Evolutionary conservation across 2,888 invertebrate genomes (phyloP), one percentile per base, ranked within the genome.

Genomic region (Amblyjoppa fuscipennis): DNA sequence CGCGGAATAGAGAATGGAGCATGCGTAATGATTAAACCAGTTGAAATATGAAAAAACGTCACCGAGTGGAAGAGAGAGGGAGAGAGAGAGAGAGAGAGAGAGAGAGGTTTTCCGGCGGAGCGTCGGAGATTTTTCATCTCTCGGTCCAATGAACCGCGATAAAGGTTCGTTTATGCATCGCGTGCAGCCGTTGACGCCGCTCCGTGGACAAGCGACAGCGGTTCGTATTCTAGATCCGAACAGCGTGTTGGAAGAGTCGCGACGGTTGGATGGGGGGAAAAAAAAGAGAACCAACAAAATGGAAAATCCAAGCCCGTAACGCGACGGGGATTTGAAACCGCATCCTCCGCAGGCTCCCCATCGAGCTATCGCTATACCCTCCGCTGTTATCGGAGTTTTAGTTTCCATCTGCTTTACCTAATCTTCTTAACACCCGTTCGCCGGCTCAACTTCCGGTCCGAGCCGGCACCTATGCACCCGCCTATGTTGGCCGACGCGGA

Each of bases 371-470:
- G 69, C 61, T 38, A 20, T 38, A 51, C 74, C n/a, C 71, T 71
- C 45, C 45, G 45, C 45, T 79, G 69, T 70, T 59, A 34, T 66
- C 56, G 56, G 64, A 74, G 51, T 80, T 80, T 64, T 53, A 71
- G 75, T 70, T 70, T 56, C 64, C 79, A 68, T 73, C 76, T 73
- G 66, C 76, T 77, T 76, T 45, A 68, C 78, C 83, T 84, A 84
- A 81, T 81, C 84, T 84, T 61, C 77, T 77, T 64, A 81, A 80
- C 80, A 51, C 59, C 68, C 84, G 49, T 73, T 75, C 61, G 81
- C 16, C 75, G 38, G 76, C 20, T 77, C 53, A 84, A 84, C 80
- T 76, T 84, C 34, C 80, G 76, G 38, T 45, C 31, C 34, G 25
- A 59, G 34, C 28, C 41, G 61, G 59, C 71, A 51, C 71, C 28